These are phyloP conservation scores for Iselma pallidipennis DNA, from an alignment of 2,888 invertebrate genomes.

Conservation along the genomic window DNA sequence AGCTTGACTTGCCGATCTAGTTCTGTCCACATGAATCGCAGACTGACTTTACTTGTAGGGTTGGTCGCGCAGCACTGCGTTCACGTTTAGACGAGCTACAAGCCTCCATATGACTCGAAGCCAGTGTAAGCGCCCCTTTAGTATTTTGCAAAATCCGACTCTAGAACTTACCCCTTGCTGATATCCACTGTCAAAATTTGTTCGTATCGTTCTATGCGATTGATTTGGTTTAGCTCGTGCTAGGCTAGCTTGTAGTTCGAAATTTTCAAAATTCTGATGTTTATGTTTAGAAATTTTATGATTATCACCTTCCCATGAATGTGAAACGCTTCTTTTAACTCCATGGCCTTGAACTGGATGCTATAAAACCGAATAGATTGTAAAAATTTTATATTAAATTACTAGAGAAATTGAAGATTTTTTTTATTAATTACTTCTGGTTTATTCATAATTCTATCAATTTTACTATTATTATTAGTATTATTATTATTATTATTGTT, in stretches of 20 bases:
- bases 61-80: too few relatives aligned
- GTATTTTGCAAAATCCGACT: too few relatives aligned
- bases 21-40: too few relatives aligned
- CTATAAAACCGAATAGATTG: not conserved
- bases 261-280: slow-evolving; percentile 42
- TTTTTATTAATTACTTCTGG: slow-evolving; percentile 32
- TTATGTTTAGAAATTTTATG: slow-evolving; percentile 62
- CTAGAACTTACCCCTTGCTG: slow-evolving; percentile 39
- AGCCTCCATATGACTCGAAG: too few relatives aligned
- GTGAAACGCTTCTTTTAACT: slow-evolving; percentile 65
- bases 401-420: not conserved
- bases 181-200: slow-evolving; percentile 30
- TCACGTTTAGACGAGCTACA: too few relatives aligned
- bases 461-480: not conserved
- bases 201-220: not conserved
- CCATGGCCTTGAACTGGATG: slow-evolving; percentile 55
- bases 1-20: too few relatives aligned
- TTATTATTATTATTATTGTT: slow-evolving; percentile 31
- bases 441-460: slow-evolving; percentile 30
- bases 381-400: not conserved
- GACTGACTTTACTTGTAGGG: too few relatives aligned
- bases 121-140: too few relatives aligned
- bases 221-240: not conserved
- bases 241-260: slow-evolving; percentile 9
- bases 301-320: slow-evolving; percentile 64